These are phyloP conservation scores for Microcebus murinus DNA, from an alignment of 2,113 vertebrate genomes.

Conservation along the genomic window DNA sequence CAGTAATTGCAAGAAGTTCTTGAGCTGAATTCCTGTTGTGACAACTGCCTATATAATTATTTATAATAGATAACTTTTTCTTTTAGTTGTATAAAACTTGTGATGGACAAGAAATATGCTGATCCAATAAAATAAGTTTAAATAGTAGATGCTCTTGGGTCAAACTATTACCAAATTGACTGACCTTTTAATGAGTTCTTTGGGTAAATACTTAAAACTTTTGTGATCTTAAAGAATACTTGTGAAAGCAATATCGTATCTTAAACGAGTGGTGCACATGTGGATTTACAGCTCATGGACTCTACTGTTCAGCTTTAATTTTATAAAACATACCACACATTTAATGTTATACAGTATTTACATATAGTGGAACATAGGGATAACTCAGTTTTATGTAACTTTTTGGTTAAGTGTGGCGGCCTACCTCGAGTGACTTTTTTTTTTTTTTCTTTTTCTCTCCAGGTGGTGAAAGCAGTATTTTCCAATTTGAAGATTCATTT, in stretches of 20 bases:
- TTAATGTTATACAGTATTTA: constrained; percentile 88
- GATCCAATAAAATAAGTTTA: constrained; percentile 83
- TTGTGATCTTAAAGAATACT: constrained; percentile 79
- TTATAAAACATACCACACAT: constrained; percentile 86
- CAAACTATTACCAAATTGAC: constrained; percentile 80
- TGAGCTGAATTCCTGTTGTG: constrained; percentile 99
- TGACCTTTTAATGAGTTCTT: constrained; percentile 75
- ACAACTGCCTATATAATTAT: constrained; percentile 84
- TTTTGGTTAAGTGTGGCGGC: constrained; percentile 56
- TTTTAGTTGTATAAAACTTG: constrained; percentile 80
- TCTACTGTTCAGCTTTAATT: constrained; percentile 90
- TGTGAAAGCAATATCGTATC: constrained; percentile 77
- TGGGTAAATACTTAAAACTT: constrained; percentile 74
- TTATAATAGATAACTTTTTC: constrained; percentile 85
- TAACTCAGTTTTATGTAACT: constrained; percentile 83
- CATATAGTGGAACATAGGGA: constrained; percentile 85
- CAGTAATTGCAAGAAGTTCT: constrained; percentile 97
- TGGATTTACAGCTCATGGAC: constrained; percentile 92
- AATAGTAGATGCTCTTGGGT: constrained; percentile 80
- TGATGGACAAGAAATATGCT: constrained; percentile 83
- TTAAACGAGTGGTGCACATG: constrained; percentile 89
- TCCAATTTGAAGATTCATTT: constrained; percentile 90
- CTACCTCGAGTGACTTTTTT: constrained; percentile 80
- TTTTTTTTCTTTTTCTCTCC: constrained; percentile 85
- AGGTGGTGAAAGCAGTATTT: constrained; percentile 92